Percentiles rank a stretch among this genome's conserved stretches.
phyloP scores from a whole-genome alignment of 2,113 vertebrate species.

The Dolichallabes microphthalmus region DNA sequence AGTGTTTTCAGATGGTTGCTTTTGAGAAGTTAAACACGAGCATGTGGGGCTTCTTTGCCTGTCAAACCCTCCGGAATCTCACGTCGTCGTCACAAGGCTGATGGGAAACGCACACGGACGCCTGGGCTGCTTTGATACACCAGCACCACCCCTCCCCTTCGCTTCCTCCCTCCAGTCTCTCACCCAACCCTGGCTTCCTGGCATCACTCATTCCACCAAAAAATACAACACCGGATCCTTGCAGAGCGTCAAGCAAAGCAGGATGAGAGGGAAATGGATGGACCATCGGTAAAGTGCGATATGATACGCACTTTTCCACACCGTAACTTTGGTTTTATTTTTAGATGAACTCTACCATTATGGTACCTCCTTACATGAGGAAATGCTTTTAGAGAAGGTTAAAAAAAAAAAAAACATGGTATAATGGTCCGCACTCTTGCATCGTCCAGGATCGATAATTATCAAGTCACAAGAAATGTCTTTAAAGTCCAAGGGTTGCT shows the following conservation, averaged over 20 bases:
- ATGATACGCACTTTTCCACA: constrained; percentile 25
- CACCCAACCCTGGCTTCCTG: constrained; percentile 37
- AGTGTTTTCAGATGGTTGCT: constrained; percentile 57
- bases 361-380: constrained; percentile 19
- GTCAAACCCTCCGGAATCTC: constrained; percentile 34
- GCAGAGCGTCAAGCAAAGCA: not conserved
- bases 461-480: not conserved
- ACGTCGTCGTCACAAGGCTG: constrained; percentile 42
- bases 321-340: constrained; percentile 17
- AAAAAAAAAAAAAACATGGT: not conserved
- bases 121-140: constrained; percentile 38
- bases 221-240: constrained; percentile 20
- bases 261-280: not conserved
- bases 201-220: constrained; percentile 38
- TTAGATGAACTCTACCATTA: constrained; percentile 39
- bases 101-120: constrained; percentile 49
- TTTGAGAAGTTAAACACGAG: constrained; percentile 39
- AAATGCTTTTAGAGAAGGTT: constrained; percentile 5
- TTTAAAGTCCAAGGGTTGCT: not conserved
- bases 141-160: not conserved
- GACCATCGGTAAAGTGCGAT: constrained; percentile 43
- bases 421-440: not conserved
- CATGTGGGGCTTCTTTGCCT: constrained; percentile 46
- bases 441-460: not conserved
- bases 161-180: constrained; percentile 7